These are phyloP conservation scores for Ceratothoa steindachneri DNA, from an alignment of 2,888 invertebrate genomes.

Conservation along the genomic window DNA sequence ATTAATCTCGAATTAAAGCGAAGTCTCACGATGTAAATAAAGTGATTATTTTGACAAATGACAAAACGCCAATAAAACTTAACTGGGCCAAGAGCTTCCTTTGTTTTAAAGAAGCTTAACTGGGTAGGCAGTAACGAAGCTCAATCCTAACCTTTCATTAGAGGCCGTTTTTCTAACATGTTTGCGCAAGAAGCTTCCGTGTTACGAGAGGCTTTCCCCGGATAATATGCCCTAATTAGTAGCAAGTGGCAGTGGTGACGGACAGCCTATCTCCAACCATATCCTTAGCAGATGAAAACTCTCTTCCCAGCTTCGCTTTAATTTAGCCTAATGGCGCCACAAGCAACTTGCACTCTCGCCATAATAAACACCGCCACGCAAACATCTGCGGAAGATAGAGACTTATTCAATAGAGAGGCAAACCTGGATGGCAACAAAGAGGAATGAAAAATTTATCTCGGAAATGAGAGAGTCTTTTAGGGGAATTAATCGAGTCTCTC, in stretches of 20 bases:
- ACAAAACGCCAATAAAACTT: not conserved
- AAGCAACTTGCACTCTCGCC: not conserved
- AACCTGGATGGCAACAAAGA: no score
- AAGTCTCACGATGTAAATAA: not conserved
- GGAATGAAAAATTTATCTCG: no score
- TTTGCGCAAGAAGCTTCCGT: not conserved
- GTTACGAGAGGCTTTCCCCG: not conserved
- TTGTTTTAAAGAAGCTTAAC: not conserved
- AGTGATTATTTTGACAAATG: not conserved
- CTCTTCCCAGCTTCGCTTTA: not conserved
- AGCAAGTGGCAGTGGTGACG: not conserved
- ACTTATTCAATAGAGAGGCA: no score
- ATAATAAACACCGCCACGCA: conserved; percentile 3
- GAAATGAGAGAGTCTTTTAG: no score
- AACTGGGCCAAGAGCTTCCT: not conserved
- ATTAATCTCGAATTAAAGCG: no score
- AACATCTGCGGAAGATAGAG: not conserved
- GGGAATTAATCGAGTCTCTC: no score
- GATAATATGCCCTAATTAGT: not conserved
- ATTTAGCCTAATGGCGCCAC: conserved; percentile 10
- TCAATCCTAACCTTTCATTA: not conserved
- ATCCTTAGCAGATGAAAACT: conserved; percentile 8
- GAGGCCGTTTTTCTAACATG: not conserved
- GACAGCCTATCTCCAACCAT: conserved; percentile 2
- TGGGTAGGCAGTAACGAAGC: no score